Base-by-base conservation (phyloP, 2,113 vertebrate genomes). In the Zosterops hypoxanthus region DNA sequence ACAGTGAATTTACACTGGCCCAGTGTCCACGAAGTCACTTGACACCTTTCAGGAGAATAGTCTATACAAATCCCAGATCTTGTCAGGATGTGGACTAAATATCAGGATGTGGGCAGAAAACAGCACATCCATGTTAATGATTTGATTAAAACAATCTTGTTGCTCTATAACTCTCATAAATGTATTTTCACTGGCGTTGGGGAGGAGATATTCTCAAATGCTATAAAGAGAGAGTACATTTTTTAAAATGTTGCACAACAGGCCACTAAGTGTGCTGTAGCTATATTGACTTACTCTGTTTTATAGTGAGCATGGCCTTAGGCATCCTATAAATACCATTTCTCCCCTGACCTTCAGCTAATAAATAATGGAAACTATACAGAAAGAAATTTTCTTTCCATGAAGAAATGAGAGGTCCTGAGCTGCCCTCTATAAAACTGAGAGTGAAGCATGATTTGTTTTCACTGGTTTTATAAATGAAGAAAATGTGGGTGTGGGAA, bases 301-400 rank as follows among this genome's bases (percentile, higher is more conserved):
- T 95, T 97, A 83, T 91, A 96, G 95, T 95, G 97, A 98, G 92
- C 56, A 14, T 97, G 94, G 94, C 97, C 97, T 97, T 97, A 97
- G 96, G 97, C 97, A 89, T 97, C 90, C 85, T 96, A 96, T 97
- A 98, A 98, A 97, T 97, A 97, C 90, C 73, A 85, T 97, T 95
- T 93, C 94, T 96, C 57, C 88, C 90, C 71, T 41, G 26, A 79
- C 83, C 88, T 97, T 97, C 97, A 86, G 95, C 95, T 97, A 96
- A 97, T 97, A 97, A 95, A 97, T 97, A 97, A 97, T 97, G 95
- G 96, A 97, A 97, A 95, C 89, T 88, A 65, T 81, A 96, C 80
- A 15, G 90, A 84, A 96, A 97, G 93, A 96, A 95, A 96, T 97
- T 97, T 95, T 96, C 92, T 97, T 97, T 96, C 94, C 70, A 66